Evolutionary conservation across 2,888 invertebrate species (phyloP), one percentile per base, ranked within the genome.

Genomic region (Caenorhabditis imperialis): DNA sequence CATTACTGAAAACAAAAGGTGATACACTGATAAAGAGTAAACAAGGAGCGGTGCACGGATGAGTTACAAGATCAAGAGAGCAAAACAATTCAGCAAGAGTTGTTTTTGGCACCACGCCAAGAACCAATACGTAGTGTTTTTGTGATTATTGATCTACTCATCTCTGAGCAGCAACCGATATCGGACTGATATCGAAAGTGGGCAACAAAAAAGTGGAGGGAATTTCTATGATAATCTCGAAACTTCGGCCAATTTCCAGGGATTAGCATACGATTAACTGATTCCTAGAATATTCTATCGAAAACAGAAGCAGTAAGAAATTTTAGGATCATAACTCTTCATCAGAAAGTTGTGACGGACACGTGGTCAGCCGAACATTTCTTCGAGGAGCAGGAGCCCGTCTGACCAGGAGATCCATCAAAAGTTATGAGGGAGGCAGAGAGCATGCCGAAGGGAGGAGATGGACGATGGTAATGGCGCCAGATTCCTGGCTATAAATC

Each of bases 101-200:
- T 33, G 22, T 2, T 18, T 42, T 6, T 63, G 61, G 51, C 61
- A 35, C 23, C 12, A 10, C 5, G 45, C 62, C 62, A 62, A 20
- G 20, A 18, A 38, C 25, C 37, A n/a, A n/a, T n/a, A n/a, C n/a
- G n/a, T n/a, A n/a, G n/a, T n/a, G n/a, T n/a, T n/a, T n/a, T n/a
- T n/a, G n/a, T 30, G 54, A 48, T 65, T 48, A 65, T 48, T 65
- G 63, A 55, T 54, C 63, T 23, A n/a, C 48, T 65, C 48, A 65
- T 65, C 54, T 55, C 20, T 48, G 63, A 55, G 45, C 53, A 53
- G 51, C 53, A 37, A 42, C 37, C 40, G 6, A 3, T 20, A 10
- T 18, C 35, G 18, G 22, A 30, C 37, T n/a, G 23, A 37, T 16
- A 30, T n/a, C n/a, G n/a, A 30, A 30, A 30, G 27, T 1, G n/a